Evolutionary conservation across 2,113 vertebrate species (phyloP).

Genomic region (Chaenocephalus aceratus): DNA sequence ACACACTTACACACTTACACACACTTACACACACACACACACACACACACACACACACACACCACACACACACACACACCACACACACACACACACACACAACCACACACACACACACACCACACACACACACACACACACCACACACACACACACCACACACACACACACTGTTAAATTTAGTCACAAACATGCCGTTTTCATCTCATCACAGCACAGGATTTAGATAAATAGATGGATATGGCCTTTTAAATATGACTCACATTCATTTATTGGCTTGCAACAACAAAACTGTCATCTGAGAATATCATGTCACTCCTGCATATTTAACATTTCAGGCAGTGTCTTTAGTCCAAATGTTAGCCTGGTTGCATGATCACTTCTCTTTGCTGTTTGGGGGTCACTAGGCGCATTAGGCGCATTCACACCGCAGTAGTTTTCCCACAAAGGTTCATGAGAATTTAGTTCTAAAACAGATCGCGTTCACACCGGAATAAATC

Average conservation of each 20-base stretch:
- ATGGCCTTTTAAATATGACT: constrained; percentile 14
- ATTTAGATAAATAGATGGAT: constrained; percentile 11
- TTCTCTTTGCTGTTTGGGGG: background rate
- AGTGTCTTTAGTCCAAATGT: constrained; percentile 4
- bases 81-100: constrained; percentile 17
- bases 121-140: constrained; percentile 10
- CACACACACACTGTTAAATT: background rate
- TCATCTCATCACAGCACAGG: constrained; percentile 22
- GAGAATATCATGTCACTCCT: constrained; percentile 33
- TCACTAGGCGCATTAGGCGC: too few relatives aligned
- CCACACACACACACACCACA: constrained; percentile 22
- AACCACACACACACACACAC: background rate
- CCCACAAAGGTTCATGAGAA: too few relatives aligned
- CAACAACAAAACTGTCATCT: constrained; percentile 17
- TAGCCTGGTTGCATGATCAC: background rate
- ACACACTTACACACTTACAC: constrained; percentile 11
- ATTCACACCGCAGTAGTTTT: too few relatives aligned
- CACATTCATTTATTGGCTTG: constrained; percentile 31
- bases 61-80: background rate
- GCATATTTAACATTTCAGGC: constrained; percentile 27
- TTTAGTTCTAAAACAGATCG: too few relatives aligned
- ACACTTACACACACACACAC: constrained; percentile 22
- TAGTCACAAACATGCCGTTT: constrained; percentile 4
- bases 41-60: constrained; percentile 11
- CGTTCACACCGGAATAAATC: too few relatives aligned